These are phyloP conservation scores for Siniperca obscura DNA, from an alignment of 2,797 vertebrate species.

Conservation along the genomic window DNA sequence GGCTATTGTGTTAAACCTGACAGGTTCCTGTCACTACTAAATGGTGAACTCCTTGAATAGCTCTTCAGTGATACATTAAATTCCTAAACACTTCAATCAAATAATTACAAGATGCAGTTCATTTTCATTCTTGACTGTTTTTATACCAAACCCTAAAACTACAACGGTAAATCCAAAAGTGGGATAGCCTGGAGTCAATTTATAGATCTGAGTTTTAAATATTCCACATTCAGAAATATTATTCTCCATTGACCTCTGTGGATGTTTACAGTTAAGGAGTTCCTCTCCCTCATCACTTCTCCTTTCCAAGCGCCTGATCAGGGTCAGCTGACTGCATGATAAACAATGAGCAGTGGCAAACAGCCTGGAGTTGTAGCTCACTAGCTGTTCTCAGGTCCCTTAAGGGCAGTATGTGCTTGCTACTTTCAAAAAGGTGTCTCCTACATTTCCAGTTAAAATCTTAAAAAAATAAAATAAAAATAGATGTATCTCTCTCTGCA, in stretches of 20 bases:
- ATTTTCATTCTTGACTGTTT: neutral
- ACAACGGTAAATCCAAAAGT: slow-evolving; percentile 8
- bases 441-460: slow-evolving; percentile 32
- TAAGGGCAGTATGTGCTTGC: slow-evolving; percentile 55
- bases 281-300: slow-evolving; percentile 83
- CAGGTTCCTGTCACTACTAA: neutral
- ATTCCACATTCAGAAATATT: slow-evolving; percentile 38
- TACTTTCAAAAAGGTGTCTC: slow-evolving; percentile 49
- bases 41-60: neutral
- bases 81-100: neutral
- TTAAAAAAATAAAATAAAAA: neutral
- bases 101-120: neutral
- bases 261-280: slow-evolving; percentile 78
- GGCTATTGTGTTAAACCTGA: neutral
- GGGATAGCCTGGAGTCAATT: neutral
- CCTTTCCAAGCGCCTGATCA: slow-evolving; percentile 86
- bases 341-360: slow-evolving; percentile 84
- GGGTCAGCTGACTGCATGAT: slow-evolving; percentile 86
- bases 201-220: slow-evolving; percentile 21
- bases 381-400: slow-evolving; percentile 73
- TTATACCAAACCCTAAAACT: neutral
- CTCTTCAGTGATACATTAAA: neutral
- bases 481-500: slow-evolving; percentile 4
- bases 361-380: slow-evolving; percentile 79
- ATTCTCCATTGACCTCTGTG: slow-evolving; percentile 67